Percentiles rank a stretch among this genome's conserved stretches.
phyloP scores from a whole-genome alignment of 2,888 invertebrate genomes.

The Agelastica alni region DNA sequence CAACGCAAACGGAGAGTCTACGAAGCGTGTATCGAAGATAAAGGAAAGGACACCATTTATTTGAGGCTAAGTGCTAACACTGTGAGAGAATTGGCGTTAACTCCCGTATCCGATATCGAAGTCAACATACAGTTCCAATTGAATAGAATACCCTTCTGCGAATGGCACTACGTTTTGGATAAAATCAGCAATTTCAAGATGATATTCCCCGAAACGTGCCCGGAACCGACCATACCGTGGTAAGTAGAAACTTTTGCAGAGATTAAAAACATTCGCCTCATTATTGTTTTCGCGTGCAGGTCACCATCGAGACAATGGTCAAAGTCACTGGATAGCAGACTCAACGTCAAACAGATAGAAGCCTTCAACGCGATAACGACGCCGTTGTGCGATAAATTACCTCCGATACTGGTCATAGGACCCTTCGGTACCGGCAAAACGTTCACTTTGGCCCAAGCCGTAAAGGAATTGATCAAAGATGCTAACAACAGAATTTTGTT shows the following conservation, averaged over 20 bases:
- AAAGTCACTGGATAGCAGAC: slow-evolving; percentile 63
- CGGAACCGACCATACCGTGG: slow-evolving; percentile 70
- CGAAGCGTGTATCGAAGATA: slow-evolving; percentile 74
- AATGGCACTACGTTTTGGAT: slow-evolving; percentile 84
- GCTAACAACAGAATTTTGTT: slow-evolving; percentile 72
- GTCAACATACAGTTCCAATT: slow-evolving; percentile 81
- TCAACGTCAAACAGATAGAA: slow-evolving; percentile 79
- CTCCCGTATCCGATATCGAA: slow-evolving; percentile 65
- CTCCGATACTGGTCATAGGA: slow-evolving; percentile 73
- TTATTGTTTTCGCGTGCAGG: too few relatives aligned
- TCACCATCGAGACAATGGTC: slow-evolving; percentile 71
- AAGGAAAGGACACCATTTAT: slow-evolving; percentile 78
- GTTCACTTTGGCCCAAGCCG: slow-evolving; percentile 76
- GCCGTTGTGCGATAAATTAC: slow-evolving; percentile 64
- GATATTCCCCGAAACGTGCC: slow-evolving; percentile 67
- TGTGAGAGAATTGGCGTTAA: slow-evolving; percentile 33
- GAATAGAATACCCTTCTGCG: slow-evolving; percentile 79
- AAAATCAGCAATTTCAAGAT: slow-evolving; percentile 71
- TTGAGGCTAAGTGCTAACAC: slow-evolving; percentile 58
- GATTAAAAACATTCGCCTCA: too few relatives aligned
- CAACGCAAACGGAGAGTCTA: slow-evolving; percentile 62
- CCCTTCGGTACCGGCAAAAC: slow-evolving; percentile 91
- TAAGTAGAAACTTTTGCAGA: neutral
- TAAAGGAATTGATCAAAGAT: slow-evolving; percentile 68
- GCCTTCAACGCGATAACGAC: slow-evolving; percentile 78